phyloP scores from a whole-genome alignment of 2,888 invertebrate genomes.

The Drosophila leonis region DNA sequence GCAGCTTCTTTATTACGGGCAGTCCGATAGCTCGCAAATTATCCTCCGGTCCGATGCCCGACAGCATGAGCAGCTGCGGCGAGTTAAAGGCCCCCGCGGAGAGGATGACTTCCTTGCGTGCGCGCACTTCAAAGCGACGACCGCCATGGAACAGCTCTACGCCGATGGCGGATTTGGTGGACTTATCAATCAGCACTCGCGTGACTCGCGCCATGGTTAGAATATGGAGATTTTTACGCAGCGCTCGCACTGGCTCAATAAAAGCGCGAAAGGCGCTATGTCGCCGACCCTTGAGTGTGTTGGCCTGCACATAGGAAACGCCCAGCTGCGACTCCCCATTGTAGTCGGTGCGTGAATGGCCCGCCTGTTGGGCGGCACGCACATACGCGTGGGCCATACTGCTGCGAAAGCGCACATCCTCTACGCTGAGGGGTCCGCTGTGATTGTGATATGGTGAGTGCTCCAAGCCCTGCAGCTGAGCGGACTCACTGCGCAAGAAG shows the following conservation, averaged over 20 bases:
- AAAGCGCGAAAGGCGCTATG: slow-evolving; percentile 89
- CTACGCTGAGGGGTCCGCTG: slow-evolving; percentile 88
- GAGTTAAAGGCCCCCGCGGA: slow-evolving; percentile 95
- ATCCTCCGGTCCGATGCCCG: slow-evolving; percentile 88
- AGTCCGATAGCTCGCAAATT: slow-evolving; percentile 87
- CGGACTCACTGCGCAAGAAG: slow-evolving; percentile 87
- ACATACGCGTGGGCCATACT: slow-evolving; percentile 87
- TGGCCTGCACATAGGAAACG: slow-evolving; percentile 89
- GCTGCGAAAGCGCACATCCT: slow-evolving; percentile 87
- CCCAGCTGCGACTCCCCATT: slow-evolving; percentile 89
- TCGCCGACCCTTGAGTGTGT: slow-evolving; percentile 87
- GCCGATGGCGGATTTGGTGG: slow-evolving; percentile 89
- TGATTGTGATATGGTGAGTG: slow-evolving; percentile 87
- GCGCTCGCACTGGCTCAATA: slow-evolving; percentile 86
- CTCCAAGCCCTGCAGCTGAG: slow-evolving; percentile 85
- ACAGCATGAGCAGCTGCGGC: slow-evolving; percentile 95
- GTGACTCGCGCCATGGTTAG: slow-evolving; percentile 88
- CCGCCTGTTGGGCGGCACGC: slow-evolving; percentile 88
- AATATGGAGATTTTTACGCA: slow-evolving; percentile 89
- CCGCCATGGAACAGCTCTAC: slow-evolving; percentile 88
- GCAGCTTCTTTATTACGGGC: slow-evolving; percentile 88
- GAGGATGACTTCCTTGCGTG: slow-evolving; percentile 92
- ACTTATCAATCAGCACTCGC: slow-evolving; percentile 88
- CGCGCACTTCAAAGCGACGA: slow-evolving; percentile 86
- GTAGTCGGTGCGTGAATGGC: slow-evolving; percentile 90